Evolutionary conservation across 2,797 vertebrate species (phyloP).

Genomic region (Sebastes nivosus): DNA sequence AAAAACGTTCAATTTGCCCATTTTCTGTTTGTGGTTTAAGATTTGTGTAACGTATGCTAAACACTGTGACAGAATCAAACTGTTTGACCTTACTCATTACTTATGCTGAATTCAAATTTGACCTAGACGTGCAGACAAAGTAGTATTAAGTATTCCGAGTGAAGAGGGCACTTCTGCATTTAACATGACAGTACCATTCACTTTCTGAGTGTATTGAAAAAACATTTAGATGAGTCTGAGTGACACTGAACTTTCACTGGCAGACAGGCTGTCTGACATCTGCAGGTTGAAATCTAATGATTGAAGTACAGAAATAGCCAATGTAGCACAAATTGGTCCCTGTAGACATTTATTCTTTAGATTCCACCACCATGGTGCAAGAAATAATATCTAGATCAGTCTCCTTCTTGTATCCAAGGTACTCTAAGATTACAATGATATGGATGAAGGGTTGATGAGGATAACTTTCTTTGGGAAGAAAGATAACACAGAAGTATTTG

Average conservation of each 20-base stretch:
- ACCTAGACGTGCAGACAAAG: neutral
- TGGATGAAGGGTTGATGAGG: neutral
- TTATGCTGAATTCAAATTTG: conserved; percentile 6
- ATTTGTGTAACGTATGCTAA: neutral
- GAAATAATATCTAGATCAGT: neutral
- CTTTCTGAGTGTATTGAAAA: neutral
- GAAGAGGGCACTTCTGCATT: conserved; percentile 4
- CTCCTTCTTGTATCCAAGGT: neutral
- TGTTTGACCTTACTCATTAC: neutral
- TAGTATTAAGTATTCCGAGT: neutral
- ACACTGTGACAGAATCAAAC: neutral
- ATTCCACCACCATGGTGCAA: neutral
- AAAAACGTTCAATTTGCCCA: neutral
- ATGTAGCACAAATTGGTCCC: conserved; percentile 28
- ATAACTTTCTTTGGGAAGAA: neutral
- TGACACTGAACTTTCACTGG: conserved; percentile 32
- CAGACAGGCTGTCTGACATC: conserved; percentile 29
- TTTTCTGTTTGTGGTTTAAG: neutral
- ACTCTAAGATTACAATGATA: neutral
- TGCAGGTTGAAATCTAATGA: conserved; percentile 37
- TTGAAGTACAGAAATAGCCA: conserved; percentile 25
- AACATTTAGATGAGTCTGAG: conserved; percentile 24
- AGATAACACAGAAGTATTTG: neutral
- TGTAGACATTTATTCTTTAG: neutral
- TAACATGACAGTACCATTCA: neutral